A percentile compares a stretch with the other conserved stretches of the same genome.
Conservation (phyloP, 2,888 invertebrate species). For the Oxytorus armatus region DNA sequence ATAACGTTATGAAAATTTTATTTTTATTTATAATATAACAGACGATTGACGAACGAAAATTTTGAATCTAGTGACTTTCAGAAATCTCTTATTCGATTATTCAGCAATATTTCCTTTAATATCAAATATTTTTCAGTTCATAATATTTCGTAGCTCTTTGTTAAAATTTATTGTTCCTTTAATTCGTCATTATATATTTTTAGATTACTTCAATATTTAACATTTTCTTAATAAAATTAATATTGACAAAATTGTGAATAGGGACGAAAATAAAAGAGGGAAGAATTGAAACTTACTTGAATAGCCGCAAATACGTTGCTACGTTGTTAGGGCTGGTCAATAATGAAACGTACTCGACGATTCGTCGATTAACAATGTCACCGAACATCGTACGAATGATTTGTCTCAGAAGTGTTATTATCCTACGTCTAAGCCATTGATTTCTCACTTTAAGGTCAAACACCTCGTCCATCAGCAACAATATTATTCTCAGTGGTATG, state of each 20-base stretch:
- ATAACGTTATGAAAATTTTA: constrained; percentile 51
- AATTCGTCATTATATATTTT: too few relatives aligned
- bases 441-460: constrained; percentile 93
- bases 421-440: constrained; percentile 92
- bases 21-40: not conserved
- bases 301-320: constrained; percentile 93
- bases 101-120: too few relatives aligned
- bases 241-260: not conserved
- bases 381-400: constrained; percentile 93
- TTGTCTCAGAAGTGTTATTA: constrained; percentile 91
- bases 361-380: constrained; percentile 93
- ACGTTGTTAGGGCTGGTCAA: constrained; percentile 95
- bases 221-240: too few relatives aligned
- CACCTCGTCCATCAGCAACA: constrained; percentile 93
- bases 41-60: not conserved
- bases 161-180: too few relatives aligned
- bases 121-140: too few relatives aligned
- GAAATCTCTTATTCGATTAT: too few relatives aligned
- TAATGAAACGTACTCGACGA: constrained; percentile 94
- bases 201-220: too few relatives aligned
- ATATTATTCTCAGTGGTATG: constrained; percentile 92
- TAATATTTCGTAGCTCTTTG: too few relatives aligned
- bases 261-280: not conserved
- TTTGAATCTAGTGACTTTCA: not conserved
- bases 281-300: constrained; percentile 90